Conservation (phyloP, 1,140 invertebrate genomes). For the Leptonema lineaticorne region DNA sequence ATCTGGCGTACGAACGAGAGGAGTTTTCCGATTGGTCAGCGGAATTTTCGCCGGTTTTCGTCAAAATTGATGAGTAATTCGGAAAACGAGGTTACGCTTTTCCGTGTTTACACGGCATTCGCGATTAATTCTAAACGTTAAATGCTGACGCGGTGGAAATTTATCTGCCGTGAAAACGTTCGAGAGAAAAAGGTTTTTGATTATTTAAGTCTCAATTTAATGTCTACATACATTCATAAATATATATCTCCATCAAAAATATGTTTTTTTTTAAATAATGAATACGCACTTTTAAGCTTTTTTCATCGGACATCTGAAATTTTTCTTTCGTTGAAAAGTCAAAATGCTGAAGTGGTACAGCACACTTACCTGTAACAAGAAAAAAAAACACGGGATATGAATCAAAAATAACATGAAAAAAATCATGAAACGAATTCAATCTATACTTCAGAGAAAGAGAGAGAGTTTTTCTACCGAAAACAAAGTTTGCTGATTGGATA, state of each 20-base stretch:
- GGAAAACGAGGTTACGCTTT: neutral
- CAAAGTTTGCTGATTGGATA: neutral
- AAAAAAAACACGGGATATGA: neutral
- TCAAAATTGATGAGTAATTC: constrained; percentile 16
- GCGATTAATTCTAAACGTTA: too few relatives aligned
- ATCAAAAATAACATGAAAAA: neutral
- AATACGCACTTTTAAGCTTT: too few relatives aligned
- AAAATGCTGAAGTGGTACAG: neutral
- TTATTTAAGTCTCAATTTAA: neutral
- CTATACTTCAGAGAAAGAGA: neutral
- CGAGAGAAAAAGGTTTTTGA: neutral
- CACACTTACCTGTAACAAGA: constrained; percentile 10
- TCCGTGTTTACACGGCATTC: too few relatives aligned
- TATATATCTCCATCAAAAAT: too few relatives aligned
- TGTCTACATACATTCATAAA: neutral
- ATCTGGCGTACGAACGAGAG: neutral
- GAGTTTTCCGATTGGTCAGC: constrained; percentile 7
- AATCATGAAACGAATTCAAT: neutral
- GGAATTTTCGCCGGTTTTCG: neutral
- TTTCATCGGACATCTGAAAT: too few relatives aligned
- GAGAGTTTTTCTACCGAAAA: neutral
- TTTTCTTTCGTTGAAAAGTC: neutral
- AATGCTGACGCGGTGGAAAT: neutral
- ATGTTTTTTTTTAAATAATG: neutral
- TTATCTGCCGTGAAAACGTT: neutral